A percentile compares a stretch with the other conserved stretches of the same genome.
Evolutionary conservation across 2,797 vertebrate genomes (phyloP).

Genomic region (Peromyscus melanophrys): DNA sequence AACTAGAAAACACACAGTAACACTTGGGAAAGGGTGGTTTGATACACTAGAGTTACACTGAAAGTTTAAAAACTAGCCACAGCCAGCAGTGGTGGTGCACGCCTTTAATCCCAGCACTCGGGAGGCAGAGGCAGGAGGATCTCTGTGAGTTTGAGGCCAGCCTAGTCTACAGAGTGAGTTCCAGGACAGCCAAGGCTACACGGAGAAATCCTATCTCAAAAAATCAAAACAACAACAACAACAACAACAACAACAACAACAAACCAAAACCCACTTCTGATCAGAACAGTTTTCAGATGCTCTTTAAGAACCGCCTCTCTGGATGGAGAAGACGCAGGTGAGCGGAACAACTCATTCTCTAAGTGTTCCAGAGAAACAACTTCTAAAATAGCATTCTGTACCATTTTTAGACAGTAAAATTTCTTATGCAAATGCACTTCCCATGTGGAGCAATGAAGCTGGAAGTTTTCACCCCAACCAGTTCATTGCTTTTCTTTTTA

Average conservation of each 20-base stretch:
- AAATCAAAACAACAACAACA: not conserved
- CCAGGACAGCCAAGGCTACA: not conserved
- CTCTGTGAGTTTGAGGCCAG: not conserved
- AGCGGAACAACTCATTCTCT: constrained; percentile 55
- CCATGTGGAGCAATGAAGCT: constrained; percentile 19
- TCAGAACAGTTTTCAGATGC: not conserved
- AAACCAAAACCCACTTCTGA: constrained; percentile 7
- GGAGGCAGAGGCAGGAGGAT: not conserved
- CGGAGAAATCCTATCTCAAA: not conserved
- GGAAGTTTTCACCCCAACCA: constrained; percentile 5
- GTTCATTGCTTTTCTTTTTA: constrained; percentile 14
- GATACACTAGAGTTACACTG: constrained; percentile 8
- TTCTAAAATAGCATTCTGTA: constrained; percentile 47
- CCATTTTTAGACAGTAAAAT: constrained; percentile 56
- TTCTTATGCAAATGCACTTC: constrained; percentile 55
- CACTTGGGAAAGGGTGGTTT: constrained; percentile 38
- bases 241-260: not conserved
- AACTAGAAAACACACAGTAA: constrained; percentile 53
- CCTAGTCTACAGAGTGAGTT: not conserved
- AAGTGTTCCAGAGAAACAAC: not conserved
- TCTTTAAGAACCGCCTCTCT: not conserved
- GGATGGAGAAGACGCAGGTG: constrained; percentile 34
- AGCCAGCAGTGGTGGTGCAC: not conserved
- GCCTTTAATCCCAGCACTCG: not conserved
- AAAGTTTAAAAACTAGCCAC: constrained; percentile 1